These are phyloP conservation scores for Pangasius sanitwongsei DNA, from an alignment of 2,797 vertebrate genomes.

Conservation along the genomic window DNA sequence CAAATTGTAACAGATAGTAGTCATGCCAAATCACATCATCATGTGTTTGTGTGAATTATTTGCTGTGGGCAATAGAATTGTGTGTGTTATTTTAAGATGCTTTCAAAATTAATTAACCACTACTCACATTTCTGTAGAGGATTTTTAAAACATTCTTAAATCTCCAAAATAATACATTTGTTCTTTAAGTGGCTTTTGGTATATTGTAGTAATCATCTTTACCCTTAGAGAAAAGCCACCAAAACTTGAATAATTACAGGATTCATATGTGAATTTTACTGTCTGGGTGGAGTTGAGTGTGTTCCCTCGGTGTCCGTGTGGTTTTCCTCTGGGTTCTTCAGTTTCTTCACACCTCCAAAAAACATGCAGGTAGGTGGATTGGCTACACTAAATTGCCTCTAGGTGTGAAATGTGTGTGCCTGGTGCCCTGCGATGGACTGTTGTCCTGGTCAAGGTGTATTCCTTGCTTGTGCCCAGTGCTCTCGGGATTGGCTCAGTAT, in stretches of 20 bases:
- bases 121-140: neutral
- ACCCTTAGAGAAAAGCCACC: neutral
- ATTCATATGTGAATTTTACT: neutral
- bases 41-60: slow-evolving; percentile 21
- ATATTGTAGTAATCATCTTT: neutral
- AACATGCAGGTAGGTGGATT: neutral
- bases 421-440: neutral
- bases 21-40: slow-evolving; percentile 3
- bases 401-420: neutral
- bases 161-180: neutral
- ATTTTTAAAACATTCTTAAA: neutral
- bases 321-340: neutral
- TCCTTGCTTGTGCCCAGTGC: neutral
- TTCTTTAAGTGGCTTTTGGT: neutral
- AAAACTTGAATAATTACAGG: neutral
- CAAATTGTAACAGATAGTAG: neutral
- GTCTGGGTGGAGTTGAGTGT: neutral
- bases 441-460: neutral
- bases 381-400: neutral
- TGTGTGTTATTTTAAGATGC: neutral
- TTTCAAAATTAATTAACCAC: neutral
- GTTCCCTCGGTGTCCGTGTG: neutral
- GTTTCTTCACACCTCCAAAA: too few species aligned
- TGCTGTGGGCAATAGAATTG: slow-evolving; percentile 4
- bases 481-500: neutral